Base-by-base conservation (phyloP, 1,140 invertebrate species). In the Amyelois transitella region DNA sequence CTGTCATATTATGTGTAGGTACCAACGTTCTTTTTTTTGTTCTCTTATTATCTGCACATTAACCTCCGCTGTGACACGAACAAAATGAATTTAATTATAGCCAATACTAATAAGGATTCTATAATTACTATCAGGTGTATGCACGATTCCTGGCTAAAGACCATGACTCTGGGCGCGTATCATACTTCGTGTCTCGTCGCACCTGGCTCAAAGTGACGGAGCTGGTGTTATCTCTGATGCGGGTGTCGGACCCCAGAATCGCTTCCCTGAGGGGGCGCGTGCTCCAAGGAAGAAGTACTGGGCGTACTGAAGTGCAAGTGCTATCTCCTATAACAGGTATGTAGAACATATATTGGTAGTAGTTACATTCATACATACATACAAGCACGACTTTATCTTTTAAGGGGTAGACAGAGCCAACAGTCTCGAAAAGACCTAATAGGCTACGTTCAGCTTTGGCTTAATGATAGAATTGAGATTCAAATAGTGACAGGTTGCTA, bases 231-330 rank as follows among this genome's bases (percentile, higher is more conserved):
- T 92, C 94, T 0, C 89, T 95, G 55, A 88, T 98, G 44, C 88
- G 96, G 0, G 94, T 98, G 6, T 94, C 96, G 0, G 97, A 99
- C 88, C 93, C 95, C 0, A 91, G 95, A 52, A 95, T 98, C 49
- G 96, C 97, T 0, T 92, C 91, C 3, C 88, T 98, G 0, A 92
- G 95, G 56, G 93, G 95, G 0, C 91, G 93, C 18, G 92, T 96
- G 7, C 90, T 99, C 18, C 94, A 96, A 77, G 97, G 97, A 6
- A 90, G 94, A n/a, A 93, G 93, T 4, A 93, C 95, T 47, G 98
- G 97, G 2, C 88, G 95, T 17, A 97, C 97, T 1, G 97, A 98
- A 89, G 93, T 99, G 0, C 97, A 99, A 90, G 95, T 96, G 72
- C 75, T 98, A 12, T 98, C 97, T 0, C 96, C 97, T 0, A 96